Conservation (phyloP, 2,113 vertebrate genomes). For the Pavo muticus region DNA sequence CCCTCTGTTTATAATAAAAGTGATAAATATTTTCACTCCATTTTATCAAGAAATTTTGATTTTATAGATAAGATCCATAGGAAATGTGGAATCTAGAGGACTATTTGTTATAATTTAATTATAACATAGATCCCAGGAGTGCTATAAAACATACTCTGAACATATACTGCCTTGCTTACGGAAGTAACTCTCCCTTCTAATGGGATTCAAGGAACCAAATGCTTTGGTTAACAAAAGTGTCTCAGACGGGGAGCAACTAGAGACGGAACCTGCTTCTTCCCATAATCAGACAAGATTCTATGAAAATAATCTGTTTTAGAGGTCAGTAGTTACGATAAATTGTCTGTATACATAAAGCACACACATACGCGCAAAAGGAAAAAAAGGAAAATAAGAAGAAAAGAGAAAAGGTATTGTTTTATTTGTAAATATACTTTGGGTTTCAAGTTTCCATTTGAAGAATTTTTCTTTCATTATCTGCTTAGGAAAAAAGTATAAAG, state of each 20-base stretch:
- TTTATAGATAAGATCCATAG: background rate
- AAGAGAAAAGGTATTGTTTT: fast-evolving
- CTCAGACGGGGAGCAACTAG: background rate
- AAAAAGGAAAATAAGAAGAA: background rate
- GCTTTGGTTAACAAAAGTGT: background rate
- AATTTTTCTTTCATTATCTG: background rate
- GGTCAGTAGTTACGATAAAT: background rate
- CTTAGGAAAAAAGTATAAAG: background rate
- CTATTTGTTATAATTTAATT: background rate
- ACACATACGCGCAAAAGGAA: background rate
- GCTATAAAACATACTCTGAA: background rate
- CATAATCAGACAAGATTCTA: background rate
- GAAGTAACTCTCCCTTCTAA: background rate
- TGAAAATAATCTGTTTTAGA: background rate
- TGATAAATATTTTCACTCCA: background rate
- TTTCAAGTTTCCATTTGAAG: background rate
- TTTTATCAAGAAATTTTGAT: background rate
- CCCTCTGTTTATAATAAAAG: background rate
- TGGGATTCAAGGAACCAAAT: background rate
- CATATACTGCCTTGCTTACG: background rate
- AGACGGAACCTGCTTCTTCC: background rate
- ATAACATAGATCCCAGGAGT: background rate
- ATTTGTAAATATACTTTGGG: background rate
- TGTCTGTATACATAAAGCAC: fast-evolving
- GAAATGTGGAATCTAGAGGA: background rate